Conservation (phyloP, 1,140 invertebrate species). For the Drosophila kohkoa region DNA sequence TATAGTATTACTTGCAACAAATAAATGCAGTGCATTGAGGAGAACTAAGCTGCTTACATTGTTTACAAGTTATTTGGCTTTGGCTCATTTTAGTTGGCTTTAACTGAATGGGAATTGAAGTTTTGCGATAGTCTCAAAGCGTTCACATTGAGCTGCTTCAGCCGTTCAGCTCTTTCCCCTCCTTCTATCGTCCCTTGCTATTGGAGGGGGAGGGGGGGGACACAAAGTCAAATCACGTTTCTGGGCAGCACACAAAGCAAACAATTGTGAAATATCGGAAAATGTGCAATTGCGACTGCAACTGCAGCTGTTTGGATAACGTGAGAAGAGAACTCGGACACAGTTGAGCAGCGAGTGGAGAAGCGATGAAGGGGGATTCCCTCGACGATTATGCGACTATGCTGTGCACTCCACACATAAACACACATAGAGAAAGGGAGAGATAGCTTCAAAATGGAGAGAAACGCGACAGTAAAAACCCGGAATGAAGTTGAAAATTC, state of each 20-base stretch:
- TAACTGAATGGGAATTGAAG: conserved; percentile 13
- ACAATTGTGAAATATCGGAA: conserved; percentile 35
- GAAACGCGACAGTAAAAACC: conserved; percentile 21
- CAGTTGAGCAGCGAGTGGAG: not conserved
- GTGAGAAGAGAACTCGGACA: conserved; percentile 16
- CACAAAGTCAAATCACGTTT: conserved; percentile 35
- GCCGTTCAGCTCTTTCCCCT: conserved; percentile 3
- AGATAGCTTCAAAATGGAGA: not conserved
- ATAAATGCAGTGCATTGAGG: too few relatives aligned
- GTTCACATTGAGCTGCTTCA: conserved; percentile 10
- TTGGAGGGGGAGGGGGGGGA: not conserved
- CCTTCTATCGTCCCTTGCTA: not conserved
- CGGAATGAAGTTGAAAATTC: conserved; percentile 6
- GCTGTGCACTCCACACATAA: not conserved
- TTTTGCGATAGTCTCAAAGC: not conserved
- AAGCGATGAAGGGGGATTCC: not conserved
- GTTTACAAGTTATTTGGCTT: not conserved
- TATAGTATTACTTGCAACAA: too few relatives aligned
- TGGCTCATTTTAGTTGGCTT: conserved; percentile 18
- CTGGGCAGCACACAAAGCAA: conserved; percentile 33
- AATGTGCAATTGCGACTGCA: conserved; percentile 29
- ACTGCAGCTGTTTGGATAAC: conserved; percentile 32
- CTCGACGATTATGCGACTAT: not conserved
- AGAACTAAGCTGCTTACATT: conserved; percentile 12
- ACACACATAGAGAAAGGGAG: not conserved